Conservation (phyloP, 2,113 vertebrate species). For the Piprites chloris region DNA sequence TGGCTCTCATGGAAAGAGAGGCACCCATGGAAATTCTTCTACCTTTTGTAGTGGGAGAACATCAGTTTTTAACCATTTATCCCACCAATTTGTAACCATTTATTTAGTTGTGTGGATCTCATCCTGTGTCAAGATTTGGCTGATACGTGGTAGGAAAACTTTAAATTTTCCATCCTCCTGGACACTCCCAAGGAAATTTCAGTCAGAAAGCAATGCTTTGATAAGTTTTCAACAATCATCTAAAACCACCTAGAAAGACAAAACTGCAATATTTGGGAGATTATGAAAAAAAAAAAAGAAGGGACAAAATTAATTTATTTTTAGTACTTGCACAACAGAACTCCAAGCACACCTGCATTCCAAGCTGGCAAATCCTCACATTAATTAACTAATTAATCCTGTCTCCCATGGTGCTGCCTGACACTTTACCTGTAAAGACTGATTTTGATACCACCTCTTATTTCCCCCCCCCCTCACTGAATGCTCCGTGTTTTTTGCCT, state of each 20-base stretch:
- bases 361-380: background rate
- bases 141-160: accelerated
- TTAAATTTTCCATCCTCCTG: background rate
- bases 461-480: background rate
- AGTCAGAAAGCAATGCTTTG: background rate
- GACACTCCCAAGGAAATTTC: background rate
- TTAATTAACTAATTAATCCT: background rate
- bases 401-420: background rate
- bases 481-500: background rate
- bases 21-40: background rate
- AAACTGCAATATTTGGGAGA: background rate
- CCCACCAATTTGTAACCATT: no score
- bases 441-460: background rate
- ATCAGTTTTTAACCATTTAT: background rate
- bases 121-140: background rate
- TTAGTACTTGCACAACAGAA: background rate
- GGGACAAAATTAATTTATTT: background rate
- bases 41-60: background rate
- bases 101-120: background rate
- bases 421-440: background rate
- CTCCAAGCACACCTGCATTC: background rate
- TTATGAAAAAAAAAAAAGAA: background rate
- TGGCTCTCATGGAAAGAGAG: background rate
- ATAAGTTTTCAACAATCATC: background rate
- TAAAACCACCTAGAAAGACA: background rate